Percentiles rank a stretch among this genome's conserved stretches.
phyloP scores from a whole-genome alignment of 1,140 invertebrate genomes.

The Diorhabda carinulata region DNA sequence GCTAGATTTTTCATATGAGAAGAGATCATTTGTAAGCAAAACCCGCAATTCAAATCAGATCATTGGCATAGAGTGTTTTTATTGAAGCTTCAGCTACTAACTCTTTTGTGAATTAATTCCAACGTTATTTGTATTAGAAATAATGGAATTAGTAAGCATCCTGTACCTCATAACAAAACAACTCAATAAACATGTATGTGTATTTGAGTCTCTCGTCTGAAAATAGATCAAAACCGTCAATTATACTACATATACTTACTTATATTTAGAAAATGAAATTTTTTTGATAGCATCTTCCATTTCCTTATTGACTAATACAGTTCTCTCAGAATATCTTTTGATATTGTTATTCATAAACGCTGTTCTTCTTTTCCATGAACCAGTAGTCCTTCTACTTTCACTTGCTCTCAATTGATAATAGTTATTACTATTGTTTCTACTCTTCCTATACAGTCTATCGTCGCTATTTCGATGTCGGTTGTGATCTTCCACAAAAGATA shows the following conservation, averaged over 20 bases:
- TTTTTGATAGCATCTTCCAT: conserved; percentile 71
- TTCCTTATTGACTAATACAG: conserved; percentile 64
- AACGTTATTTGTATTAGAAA: too few relatives aligned
- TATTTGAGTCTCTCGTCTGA: too few relatives aligned
- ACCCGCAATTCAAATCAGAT: too few relatives aligned
- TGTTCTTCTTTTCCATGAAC: conserved; percentile 49
- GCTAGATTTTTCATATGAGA: too few relatives aligned
- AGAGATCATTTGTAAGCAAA: too few relatives aligned
- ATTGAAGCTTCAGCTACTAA: too few relatives aligned
- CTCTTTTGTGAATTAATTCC: too few relatives aligned
- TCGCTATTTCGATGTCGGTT: not conserved
- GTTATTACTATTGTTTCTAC: conserved; percentile 44
- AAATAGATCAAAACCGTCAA: too few relatives aligned
- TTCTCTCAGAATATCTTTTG: conserved; percentile 63
- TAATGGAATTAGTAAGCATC: too few relatives aligned
- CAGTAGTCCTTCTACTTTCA: conserved; percentile 44
- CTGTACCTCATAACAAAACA: too few relatives aligned
- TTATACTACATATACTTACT: conserved; percentile 49
- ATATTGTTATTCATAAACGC: conserved; percentile 67
- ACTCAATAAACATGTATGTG: too few relatives aligned
- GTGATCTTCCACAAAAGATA: not conserved
- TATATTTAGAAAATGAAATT: conserved; percentile 69
- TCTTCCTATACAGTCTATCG: conserved; percentile 25
- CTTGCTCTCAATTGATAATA: conserved; percentile 38
- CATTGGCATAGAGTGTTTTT: too few relatives aligned